Percentiles rank a stretch among this genome's conserved stretches.
Conservation (phyloP, 2,797 vertebrate species). For the Anguilla marmorata region DNA sequence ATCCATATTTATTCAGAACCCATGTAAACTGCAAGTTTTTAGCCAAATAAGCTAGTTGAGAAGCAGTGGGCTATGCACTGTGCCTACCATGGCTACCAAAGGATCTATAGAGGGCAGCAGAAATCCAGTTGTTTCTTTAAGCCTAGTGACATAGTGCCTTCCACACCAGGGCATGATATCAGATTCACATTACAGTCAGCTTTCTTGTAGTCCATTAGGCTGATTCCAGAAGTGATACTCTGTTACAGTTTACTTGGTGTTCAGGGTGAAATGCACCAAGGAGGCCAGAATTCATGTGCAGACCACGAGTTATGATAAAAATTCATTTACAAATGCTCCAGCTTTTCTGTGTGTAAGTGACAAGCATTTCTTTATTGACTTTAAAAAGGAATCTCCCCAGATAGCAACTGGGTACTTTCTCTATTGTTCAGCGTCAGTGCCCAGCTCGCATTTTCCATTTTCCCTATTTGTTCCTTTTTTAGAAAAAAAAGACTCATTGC, state of each 20-base stretch:
- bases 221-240: not conserved
- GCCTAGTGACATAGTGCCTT: not conserved
- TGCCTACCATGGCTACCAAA: not conserved
- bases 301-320: not conserved
- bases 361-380: not conserved
- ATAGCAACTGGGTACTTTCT: not conserved
- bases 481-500: not conserved
- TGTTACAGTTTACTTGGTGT: not conserved
- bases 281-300: not conserved
- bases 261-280: not conserved
- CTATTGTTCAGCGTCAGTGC: not conserved
- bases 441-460: not conserved
- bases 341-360: not conserved
- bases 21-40: not conserved
- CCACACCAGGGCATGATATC: not conserved
- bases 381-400: not conserved
- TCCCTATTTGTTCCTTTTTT: not conserved
- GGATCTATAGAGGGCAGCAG: constrained; percentile 33
- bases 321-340: not conserved
- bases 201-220: not conserved
- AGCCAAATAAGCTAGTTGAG: too few relatives aligned
- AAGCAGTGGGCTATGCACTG: not conserved
- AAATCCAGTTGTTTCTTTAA: constrained; percentile 4
- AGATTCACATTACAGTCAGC: not conserved
- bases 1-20: not conserved